These are phyloP conservation scores for Neotoma lepida DNA, from an alignment of 2,113 vertebrate species.

Conservation along the genomic window DNA sequence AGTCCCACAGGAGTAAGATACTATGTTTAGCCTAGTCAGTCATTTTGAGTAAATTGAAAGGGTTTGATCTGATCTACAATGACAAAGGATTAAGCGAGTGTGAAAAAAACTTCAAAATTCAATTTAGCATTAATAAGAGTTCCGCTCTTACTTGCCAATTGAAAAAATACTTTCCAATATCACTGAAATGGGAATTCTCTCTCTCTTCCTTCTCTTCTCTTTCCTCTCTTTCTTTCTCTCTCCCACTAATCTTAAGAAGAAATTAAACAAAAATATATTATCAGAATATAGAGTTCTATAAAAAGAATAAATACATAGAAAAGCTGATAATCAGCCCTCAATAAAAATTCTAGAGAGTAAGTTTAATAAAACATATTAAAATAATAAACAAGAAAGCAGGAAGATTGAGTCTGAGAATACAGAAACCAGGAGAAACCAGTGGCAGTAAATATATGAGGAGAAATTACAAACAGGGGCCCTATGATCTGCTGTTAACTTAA, in stretches of 20 bases:
- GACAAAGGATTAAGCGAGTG: not conserved
- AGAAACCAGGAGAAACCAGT: not conserved
- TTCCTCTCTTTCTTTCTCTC: not conserved
- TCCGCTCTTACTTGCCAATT: not conserved
- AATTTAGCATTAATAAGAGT: constrained; percentile 12
- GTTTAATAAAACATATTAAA: not conserved
- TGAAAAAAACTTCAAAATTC: constrained; percentile 26
- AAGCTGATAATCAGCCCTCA: not conserved
- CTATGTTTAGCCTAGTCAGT: not conserved
- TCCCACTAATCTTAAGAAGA: not conserved
- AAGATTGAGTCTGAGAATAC: not conserved
- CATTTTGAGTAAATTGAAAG: constrained; percentile 57
- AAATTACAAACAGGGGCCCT: not conserved
- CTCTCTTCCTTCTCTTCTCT: not conserved
- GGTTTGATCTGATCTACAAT: not conserved
- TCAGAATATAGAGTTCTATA: not conserved
- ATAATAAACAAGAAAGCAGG: not conserved
- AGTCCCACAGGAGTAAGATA: not conserved
- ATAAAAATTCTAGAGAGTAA: not conserved
- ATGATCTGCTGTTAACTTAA: not conserved
- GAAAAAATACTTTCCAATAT: not conserved
- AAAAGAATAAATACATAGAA: not conserved
- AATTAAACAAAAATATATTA: not conserved
- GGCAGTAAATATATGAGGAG: not conserved
- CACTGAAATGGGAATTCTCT: constrained; percentile 4